Base-by-base conservation (phyloP, 2,797 vertebrate species). In the Mormyrus hasselquistii region DNA sequence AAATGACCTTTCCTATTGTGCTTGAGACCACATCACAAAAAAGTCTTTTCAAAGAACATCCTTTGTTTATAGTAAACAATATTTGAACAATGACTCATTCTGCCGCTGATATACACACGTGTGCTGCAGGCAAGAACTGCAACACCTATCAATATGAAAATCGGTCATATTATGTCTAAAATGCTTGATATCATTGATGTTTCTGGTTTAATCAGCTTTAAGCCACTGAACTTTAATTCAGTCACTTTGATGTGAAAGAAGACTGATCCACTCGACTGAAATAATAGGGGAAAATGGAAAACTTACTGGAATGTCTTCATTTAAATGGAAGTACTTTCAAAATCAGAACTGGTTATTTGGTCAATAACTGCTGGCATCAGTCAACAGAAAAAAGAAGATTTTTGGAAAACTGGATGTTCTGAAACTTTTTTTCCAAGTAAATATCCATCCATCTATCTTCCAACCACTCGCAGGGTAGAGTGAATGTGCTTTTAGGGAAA, bases 321-420 rank as follows among this genome's bases (percentile, higher is more conserved):
- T n/a, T 41, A 79, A 79, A 79, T 41, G 41, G 73, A 79, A 44
- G 73, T 47, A 79, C 19, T 79, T 79, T 79, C 73, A 79, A 79
- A 47, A 79, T 79, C 41, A 79, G 38, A 79, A 47, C 73, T 79
- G 73, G 73, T 14, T 86, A 86, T 38, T 86, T 50, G 25, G 47
- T 52, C 84, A 52, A 47, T 86, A 86, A 79, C 73, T 79, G 73
- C 41, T 79, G 73, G 38, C 73, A 76, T 34, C 14, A 44, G 38
- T 79, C 38, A 79, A 41, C 38, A 79, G 73, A 47, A 79, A 47
- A 79, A 14, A 44, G 47, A 79, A 8, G 8, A n/a, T 41, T 47
- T 79, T n/a, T 79, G 73, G 73, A 79, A 44, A 79, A 47, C 73
- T 79, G 7, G 73, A 79, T n/a, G 73, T n/a, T 79, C 41, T 79